Base-by-base conservation (phyloP, 1,140 invertebrate genomes). In the Neotoxoptera formosana region DNA sequence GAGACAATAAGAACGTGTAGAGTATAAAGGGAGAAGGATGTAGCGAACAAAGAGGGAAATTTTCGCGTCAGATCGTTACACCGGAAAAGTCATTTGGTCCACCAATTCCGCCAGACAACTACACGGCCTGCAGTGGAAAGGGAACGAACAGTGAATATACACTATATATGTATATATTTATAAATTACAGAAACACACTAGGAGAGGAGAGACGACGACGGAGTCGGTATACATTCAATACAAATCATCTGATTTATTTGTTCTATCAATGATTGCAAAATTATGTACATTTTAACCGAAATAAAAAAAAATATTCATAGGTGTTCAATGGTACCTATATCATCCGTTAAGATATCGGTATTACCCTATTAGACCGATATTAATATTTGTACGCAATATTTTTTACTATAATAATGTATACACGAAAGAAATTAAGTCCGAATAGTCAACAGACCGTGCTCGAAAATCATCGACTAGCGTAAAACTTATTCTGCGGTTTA, bases 11-110 rank as follows among this genome's bases (percentile, higher is more conserved):
- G 11, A 81, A 41, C 41, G 30, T 23, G 30, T 81, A 48, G 17
- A 48, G 25, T 81, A 48, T 47, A 76, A 81, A 48, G 67, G 67
- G n/a, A 81, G 48, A 53, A 23, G 45, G 90, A 91, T 48, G 90
- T 83, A 34, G 9, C 21, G 60, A 81, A 83, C 67, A 36, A 83
- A 51, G 21, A 41, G 45, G 87, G 7, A 81, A n/a, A 76, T 83
- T 51, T 91, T 76, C 25, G 41, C 41, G 17, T 90, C 23, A 45
- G 90, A 56, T 60, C 20, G 56, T 91, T 81, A 47, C 47, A 36
- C 30, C 48, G 90, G 56, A 91, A 91, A 91, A 91, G 60, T 91
- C 45, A 53, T 81, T 91, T 83, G 60, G 90, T 81, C 14, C 30
- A 0, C 67, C 67, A 83, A 51, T 48, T 41, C 25, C 30, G 11